Percentiles rank a stretch among this genome's conserved stretches.
Conservation (phyloP, 2,113 vertebrate species). For the Chionomys nivalis region DNA sequence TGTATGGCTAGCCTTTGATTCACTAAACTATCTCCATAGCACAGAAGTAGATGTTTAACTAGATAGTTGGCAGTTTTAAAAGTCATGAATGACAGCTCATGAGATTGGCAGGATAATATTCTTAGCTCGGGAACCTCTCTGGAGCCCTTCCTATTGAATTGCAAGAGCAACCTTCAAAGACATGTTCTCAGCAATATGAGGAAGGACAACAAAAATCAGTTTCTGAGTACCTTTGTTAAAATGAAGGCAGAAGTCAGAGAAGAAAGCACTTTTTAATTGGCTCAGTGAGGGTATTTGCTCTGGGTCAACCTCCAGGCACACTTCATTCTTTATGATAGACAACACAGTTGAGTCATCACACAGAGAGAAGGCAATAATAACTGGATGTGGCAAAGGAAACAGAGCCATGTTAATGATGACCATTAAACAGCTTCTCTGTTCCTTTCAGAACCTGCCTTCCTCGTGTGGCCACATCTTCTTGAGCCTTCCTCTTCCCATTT, state of each 20-base stretch:
- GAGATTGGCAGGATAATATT: not conserved
- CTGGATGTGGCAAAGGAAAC: slow-evolving; percentile 40
- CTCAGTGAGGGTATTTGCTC: slow-evolving; percentile 21
- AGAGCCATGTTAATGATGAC: slow-evolving; percentile 24
- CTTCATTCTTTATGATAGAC: slow-evolving; percentile 31
- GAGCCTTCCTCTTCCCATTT: slow-evolving; percentile 42
- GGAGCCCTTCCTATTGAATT: not conserved
- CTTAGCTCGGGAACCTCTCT: not conserved
- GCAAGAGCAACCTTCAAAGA: not conserved
- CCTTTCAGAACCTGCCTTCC: slow-evolving; percentile 40
- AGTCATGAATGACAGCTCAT: not conserved
- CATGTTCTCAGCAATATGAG: not conserved
- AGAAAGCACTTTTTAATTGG: not conserved
- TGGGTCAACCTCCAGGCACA: not conserved
- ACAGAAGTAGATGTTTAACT: not conserved
- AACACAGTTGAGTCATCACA: slow-evolving; percentile 8
- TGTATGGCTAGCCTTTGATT: not conserved
- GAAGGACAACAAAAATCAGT: not conserved
- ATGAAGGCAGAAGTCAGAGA: not conserved
- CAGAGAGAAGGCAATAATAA: slow-evolving; percentile 52
- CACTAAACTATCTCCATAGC: not conserved
- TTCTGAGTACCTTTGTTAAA: not conserved
- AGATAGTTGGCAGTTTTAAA: not conserved
- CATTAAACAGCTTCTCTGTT: slow-evolving; percentile 52
- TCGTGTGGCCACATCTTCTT: not conserved